Evolutionary conservation across 2,888 invertebrate species (phyloP).

Genomic region (Macrosiphum euphorbiae): DNA sequence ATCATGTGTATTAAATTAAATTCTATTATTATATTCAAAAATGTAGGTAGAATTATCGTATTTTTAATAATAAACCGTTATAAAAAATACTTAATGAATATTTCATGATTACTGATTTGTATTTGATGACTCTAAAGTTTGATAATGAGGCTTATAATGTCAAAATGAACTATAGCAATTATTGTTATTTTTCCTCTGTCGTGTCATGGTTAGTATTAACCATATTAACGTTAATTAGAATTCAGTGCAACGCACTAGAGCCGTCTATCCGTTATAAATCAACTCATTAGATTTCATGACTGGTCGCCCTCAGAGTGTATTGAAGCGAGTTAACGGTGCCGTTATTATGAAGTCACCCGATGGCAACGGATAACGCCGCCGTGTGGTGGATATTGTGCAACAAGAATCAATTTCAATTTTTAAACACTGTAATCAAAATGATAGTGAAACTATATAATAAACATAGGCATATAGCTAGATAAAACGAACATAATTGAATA

Average conservation of each 20-base stretch:
- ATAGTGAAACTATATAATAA: conserved; percentile 39
- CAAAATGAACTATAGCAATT: not conserved
- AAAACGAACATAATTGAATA: conserved; percentile 3
- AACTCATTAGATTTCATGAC: conserved; percentile 62
- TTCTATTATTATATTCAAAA: not conserved
- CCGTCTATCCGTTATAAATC: conserved; percentile 48
- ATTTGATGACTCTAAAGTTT: not conserved
- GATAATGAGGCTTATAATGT: not conserved
- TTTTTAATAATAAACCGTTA: not conserved
- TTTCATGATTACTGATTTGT: not conserved
- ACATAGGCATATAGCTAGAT: not conserved
- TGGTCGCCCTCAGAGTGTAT: conserved; percentile 50
- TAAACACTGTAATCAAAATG: conserved; percentile 48
- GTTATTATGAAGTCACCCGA: conserved; percentile 61
- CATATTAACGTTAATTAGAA: conserved; percentile 40
- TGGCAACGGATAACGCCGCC: conserved; percentile 40
- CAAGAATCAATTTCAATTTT: conserved; percentile 49
- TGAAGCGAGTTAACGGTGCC: conserved; percentile 60
- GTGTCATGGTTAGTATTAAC: conserved; percentile 8
- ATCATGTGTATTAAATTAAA: not conserved
- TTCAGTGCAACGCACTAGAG: conserved; percentile 35
- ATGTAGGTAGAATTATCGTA: not conserved
- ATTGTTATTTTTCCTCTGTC: not conserved
- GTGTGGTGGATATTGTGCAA: conserved; percentile 50
- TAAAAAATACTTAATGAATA: not conserved